phyloP scores from a whole-genome alignment of 2,888 invertebrate species.

The Harpalus rufipes region DNA sequence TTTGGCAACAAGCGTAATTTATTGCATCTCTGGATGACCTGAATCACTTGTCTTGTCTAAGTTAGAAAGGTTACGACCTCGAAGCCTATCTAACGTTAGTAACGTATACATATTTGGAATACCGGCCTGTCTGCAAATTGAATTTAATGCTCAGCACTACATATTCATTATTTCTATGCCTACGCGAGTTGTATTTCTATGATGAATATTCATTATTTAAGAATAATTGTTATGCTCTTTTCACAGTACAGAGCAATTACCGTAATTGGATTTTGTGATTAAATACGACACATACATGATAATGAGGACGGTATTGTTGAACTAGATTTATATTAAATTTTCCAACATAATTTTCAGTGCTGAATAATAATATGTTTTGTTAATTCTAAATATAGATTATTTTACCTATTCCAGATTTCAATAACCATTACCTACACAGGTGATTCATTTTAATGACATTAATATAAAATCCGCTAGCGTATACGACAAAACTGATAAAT shows the following conservation, averaged over 20 bases:
- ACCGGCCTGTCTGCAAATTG: conserved; percentile 18
- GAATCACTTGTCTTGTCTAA: conserved; percentile 50
- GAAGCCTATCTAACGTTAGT: conserved; percentile 7
- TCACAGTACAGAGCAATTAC: neutral
- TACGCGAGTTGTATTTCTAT: neutral
- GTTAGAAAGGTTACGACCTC: conserved; percentile 42
- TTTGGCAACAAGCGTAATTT: conserved; percentile 58
- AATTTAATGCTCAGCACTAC: conserved; percentile 3
- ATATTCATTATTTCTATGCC: neutral
- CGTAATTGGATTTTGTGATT: too few relatives aligned
- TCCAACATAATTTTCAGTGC: too few relatives aligned
- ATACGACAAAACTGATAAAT: too few relatives aligned
- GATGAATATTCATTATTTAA: neutral
- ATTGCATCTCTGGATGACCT: conserved; percentile 38
- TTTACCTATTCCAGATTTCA: too few relatives aligned
- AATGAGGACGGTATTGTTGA: too few relatives aligned
- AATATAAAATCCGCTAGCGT: too few relatives aligned
- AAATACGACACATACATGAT: too few relatives aligned
- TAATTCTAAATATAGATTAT: too few relatives aligned
- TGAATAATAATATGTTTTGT: too few relatives aligned
- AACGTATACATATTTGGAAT: conserved; percentile 4
- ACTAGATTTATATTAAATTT: too few relatives aligned
- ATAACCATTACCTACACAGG: too few relatives aligned
- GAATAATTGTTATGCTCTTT: neutral
- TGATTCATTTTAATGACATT: too few relatives aligned